Conservation (phyloP, 1,140 invertebrate species). For the Galendromus occidentalis region DNA sequence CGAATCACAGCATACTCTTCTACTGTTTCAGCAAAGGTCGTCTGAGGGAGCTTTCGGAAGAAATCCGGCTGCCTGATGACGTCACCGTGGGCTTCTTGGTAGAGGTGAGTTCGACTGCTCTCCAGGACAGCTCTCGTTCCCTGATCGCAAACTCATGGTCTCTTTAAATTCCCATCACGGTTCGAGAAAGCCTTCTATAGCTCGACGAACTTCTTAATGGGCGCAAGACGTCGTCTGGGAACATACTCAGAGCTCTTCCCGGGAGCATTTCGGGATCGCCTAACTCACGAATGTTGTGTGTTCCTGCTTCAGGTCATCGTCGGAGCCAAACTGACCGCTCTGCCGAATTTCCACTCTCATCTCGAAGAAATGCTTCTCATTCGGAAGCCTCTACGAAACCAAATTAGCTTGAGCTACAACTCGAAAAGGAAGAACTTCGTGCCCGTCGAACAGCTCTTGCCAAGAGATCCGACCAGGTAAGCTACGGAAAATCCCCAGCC, state of each 20-base stretch:
- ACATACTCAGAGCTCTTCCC: too few relatives aligned
- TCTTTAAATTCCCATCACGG: too few relatives aligned
- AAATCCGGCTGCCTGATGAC: conserved; percentile 69
- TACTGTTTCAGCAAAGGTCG: conserved; percentile 71
- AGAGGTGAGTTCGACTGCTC: background rate
- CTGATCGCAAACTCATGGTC: too few relatives aligned
- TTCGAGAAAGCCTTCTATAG: too few relatives aligned
- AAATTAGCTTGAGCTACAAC: background rate
- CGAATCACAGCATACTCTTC: too few relatives aligned
- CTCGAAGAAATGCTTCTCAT: conserved; percentile 83
- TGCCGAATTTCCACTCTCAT: conserved; percentile 86
- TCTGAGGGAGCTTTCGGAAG: conserved; percentile 76
- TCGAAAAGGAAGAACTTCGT: background rate
- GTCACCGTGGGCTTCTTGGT: conserved; percentile 61
- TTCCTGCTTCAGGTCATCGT: background rate
- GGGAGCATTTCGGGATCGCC: too few relatives aligned
- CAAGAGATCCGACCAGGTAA: background rate
- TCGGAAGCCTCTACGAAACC: conserved; percentile 23
- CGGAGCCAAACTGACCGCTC: conserved; percentile 63
- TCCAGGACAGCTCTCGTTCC: too few relatives aligned
- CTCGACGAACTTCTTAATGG: too few relatives aligned
- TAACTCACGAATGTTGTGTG: too few relatives aligned
- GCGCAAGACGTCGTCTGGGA: too few relatives aligned
- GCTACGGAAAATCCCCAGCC: background rate
- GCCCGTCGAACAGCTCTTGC: background rate